Evolutionary conservation across 2,797 vertebrate species (phyloP).

Genomic region (Microchirus variegatus): DNA sequence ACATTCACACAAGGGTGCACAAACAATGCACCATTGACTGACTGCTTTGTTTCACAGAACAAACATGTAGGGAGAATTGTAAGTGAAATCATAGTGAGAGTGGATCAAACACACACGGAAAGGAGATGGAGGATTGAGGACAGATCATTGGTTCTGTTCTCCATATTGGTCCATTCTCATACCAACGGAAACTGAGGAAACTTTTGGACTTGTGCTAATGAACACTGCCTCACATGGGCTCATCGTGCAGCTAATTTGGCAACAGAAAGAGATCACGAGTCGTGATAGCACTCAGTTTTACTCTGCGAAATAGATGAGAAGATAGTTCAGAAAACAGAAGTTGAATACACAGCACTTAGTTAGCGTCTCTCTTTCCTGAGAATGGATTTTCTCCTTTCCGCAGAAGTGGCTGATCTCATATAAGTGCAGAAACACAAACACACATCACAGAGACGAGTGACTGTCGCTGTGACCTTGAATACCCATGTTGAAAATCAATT

Average conservation of each 20-base stretch:
- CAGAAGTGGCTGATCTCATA: slow-evolving; percentile 53
- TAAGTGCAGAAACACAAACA: slow-evolving; percentile 28
- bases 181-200: slow-evolving; percentile 40
- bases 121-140: slow-evolving; percentile 39
- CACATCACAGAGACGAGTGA: slow-evolving; percentile 15
- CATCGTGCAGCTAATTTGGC: slow-evolving; percentile 39
- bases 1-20: slow-evolving; percentile 41
- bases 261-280: slow-evolving; percentile 55
- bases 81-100: slow-evolving; percentile 69
- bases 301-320: slow-evolving; percentile 59
- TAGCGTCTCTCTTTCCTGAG: slow-evolving; percentile 1
- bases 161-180: slow-evolving; percentile 61
- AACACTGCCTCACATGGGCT: slow-evolving; percentile 44
- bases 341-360: slow-evolving; percentile 34
- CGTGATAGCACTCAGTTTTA: slow-evolving; percentile 53
- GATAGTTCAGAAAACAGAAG: slow-evolving; percentile 36
- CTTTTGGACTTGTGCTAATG: slow-evolving; percentile 51
- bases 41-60: slow-evolving; percentile 72
- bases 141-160: slow-evolving; percentile 53
- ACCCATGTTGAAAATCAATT: slow-evolving; percentile 71
- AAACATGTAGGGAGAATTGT: slow-evolving; percentile 62
- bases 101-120: slow-evolving; percentile 56
- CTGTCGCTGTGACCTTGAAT: slow-evolving; percentile 73
- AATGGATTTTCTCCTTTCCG: slow-evolving; percentile 29
- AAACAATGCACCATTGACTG: slow-evolving; percentile 73